These are phyloP conservation scores for Octodon degus DNA, from an alignment of 2,113 vertebrate species.

Conservation along the genomic window DNA sequence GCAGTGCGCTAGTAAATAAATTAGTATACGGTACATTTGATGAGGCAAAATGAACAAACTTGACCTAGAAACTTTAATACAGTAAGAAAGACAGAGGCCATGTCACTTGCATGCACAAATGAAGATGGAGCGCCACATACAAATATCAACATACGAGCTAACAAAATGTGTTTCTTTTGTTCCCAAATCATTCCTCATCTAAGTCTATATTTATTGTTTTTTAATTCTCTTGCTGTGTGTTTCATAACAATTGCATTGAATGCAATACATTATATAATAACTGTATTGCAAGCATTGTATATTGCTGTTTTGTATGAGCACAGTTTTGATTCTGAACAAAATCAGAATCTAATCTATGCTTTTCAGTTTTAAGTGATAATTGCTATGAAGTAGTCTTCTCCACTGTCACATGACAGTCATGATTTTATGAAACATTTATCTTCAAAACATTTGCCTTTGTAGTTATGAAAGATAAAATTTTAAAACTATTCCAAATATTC, in stretches of 20 bases:
- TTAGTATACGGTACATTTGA: not conserved
- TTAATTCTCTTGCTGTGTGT: not conserved
- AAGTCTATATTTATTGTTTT: not conserved
- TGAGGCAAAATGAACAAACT: not conserved
- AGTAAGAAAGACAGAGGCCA: not conserved
- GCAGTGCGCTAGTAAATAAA: not conserved
- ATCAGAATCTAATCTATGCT: not conserved
- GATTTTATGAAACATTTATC: constrained; percentile 46
- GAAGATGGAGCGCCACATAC: not conserved
- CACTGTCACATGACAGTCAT: not conserved
- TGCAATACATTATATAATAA: no score
- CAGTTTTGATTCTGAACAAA: not conserved
- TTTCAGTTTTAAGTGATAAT: not conserved
- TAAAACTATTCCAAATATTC: constrained; percentile 31
- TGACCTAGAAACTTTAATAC: not conserved
- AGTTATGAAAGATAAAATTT: constrained; percentile 50
- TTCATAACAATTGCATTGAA: no score
- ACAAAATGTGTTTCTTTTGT: not conserved
- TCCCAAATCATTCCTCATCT: not conserved
- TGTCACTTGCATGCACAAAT: not conserved
- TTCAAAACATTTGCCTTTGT: not conserved
- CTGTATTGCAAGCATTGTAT: no score
- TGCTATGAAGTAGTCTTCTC: not conserved
- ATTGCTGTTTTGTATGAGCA: not conserved
- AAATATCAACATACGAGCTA: not conserved